Evolutionary conservation across 2,888 invertebrate species (phyloP), one percentile per base, ranked within the genome.

Genomic region (Monoplex corrugatus): DNA sequence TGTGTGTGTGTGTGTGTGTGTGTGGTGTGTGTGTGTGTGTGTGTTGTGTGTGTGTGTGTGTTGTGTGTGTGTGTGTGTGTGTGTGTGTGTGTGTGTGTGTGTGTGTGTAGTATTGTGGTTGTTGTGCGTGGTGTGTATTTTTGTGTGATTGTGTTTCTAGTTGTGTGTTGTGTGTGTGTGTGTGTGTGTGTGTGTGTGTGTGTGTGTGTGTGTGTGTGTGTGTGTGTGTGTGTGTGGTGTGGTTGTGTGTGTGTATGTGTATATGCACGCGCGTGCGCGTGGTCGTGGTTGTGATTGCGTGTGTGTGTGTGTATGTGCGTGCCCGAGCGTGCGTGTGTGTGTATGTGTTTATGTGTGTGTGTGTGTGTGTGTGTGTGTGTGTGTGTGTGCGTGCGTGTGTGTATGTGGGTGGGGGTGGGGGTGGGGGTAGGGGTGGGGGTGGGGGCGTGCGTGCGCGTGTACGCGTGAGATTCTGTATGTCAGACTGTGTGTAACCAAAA

Each of bases 281-380:
- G 38, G n/a, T 19, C 35, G 19, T 35, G 38, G n/a, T 3, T 45
- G 50, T 45, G 50, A n/a, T n/a, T 45, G 50, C n/a, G 50, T 45
- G 83, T 45, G 45, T 45, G 44, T 45, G 43, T 83, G 83, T 43
- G 44, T 83, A n/a, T 83, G 83, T 45, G 50, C 32, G 84, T 19
- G 44, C 43, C 16, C 28, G 57, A 40, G 57, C 38, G 50, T 50
- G 84, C 50, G 45, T 84, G 57, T 40, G 57, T 85, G 85, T 85
- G 63, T 85, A 40, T 57, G 68, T 40, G 32, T 68, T 38, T 40
- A 63, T 63, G 50, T 87, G 38, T 82, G 82, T 86, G 68, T 86
- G 72, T 86, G 43, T 68, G 43, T 68, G 68, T 86, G 72, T 72
- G 68, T 86, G 72, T 86, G 68, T 86, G 72, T 72, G 68, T 86